phyloP scores from a whole-genome alignment of 92 coral and sea anemone species.

The Heliopora coerulea region DNA sequence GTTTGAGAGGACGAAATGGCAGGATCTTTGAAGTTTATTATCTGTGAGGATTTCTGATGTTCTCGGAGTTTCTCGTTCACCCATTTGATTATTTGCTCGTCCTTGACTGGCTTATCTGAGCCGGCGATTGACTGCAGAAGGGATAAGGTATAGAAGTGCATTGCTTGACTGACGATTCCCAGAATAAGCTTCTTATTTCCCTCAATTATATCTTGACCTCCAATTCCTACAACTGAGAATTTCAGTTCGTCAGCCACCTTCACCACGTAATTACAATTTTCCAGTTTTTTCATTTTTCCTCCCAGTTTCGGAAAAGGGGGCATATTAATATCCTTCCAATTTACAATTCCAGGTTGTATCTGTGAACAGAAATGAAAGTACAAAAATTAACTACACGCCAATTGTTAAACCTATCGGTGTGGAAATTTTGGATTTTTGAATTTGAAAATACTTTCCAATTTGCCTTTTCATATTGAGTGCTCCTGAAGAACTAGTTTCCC shows the following conservation, averaged over 20 bases:
- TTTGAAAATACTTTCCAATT: too few species aligned
- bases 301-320: conserved; percentile 89
- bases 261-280: conserved; percentile 84
- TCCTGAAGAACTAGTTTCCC: too few species aligned
- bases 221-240: conserved; percentile 89
- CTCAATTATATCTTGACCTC: conserved; percentile 81
- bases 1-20: conserved; percentile 63
- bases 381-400: too few species aligned
- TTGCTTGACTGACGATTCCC: conserved; percentile 86
- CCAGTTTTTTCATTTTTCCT: conserved; percentile 92
- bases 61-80: conserved; percentile 73
- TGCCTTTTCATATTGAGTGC: too few species aligned
- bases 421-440: too few species aligned
- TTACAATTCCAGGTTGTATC: conserved; percentile 66
- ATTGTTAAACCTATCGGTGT: too few species aligned
- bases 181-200: conserved; percentile 76
- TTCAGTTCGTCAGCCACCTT: conserved; percentile 78
- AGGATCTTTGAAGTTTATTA: conserved; percentile 76
- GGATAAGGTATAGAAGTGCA: conserved; percentile 92
- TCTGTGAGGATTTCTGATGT: conserved; percentile 58
- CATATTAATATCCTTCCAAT: conserved; percentile 78
- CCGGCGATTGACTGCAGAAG: conserved; percentile 82
- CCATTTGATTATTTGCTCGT: conserved; percentile 79
- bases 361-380: neutral
- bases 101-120: conserved; percentile 74